Percentiles rank a stretch among this genome's conserved stretches.
Evolutionary conservation across 2,113 vertebrate species (phyloP).

Genomic region (Cyprinodon tularosa): DNA sequence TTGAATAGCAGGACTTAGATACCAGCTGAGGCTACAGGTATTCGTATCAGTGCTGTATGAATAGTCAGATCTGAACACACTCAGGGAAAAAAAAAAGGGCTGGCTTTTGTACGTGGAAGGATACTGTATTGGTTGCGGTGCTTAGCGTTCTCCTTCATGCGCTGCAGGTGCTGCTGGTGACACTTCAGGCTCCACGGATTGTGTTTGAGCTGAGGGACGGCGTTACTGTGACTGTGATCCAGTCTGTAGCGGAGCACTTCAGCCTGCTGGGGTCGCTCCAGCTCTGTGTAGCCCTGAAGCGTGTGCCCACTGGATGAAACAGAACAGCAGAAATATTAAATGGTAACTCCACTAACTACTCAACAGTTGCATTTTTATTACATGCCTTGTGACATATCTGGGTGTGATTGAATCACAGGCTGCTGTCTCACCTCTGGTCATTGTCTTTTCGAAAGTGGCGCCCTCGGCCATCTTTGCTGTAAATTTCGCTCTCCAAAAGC

Average conservation of each 20-base stretch:
- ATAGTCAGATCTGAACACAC: neutral
- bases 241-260: constrained; percentile 90
- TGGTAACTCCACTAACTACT: neutral
- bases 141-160: constrained; percentile 95
- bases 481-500: constrained; percentile 87
- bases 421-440: constrained; percentile 85
- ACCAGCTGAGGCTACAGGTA: neutral
- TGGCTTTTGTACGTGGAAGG: constrained; percentile 73
- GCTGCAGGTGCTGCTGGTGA: constrained; percentile 93
- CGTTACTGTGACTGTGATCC: constrained; percentile 90
- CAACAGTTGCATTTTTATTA: neutral
- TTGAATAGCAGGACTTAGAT: neutral
- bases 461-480: constrained; percentile 83
- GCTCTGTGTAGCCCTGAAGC: constrained; percentile 88
- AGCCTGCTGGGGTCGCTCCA: constrained; percentile 89
- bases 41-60: neutral
- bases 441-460: constrained; percentile 90
- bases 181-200: constrained; percentile 98
- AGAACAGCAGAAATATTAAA: neutral
- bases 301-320: constrained; percentile 77
- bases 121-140: constrained; percentile 98
- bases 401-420: neutral
- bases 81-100: neutral
- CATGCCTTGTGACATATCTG: neutral
- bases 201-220: constrained; percentile 89